Conservation (phyloP, 2,113 vertebrate species). For the Podarcis muralis region DNA sequence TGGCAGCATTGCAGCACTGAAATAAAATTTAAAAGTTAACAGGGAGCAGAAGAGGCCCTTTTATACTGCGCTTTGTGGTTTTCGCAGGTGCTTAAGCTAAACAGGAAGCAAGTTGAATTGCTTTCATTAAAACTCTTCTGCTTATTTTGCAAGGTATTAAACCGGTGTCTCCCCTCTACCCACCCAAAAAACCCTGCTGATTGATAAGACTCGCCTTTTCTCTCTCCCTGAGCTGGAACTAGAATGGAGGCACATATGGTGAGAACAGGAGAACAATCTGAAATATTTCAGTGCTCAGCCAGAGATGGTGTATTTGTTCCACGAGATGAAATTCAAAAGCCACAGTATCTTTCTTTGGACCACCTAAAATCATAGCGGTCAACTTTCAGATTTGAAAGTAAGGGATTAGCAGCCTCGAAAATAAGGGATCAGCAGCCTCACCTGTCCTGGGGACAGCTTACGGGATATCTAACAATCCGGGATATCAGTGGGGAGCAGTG, state of each 20-base stretch:
- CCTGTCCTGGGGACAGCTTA: too few species aligned
- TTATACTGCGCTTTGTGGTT: conserved; percentile 2
- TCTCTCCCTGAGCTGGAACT: background rate
- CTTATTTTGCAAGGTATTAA: background rate
- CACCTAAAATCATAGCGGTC: too few species aligned
- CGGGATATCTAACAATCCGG: too few species aligned
- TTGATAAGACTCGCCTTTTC: background rate
- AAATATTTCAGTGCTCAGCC: background rate
- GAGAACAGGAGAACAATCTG: background rate
- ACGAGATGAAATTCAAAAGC: background rate
- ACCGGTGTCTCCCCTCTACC: background rate
- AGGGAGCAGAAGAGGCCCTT: background rate
- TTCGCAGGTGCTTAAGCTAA: conserved; percentile 6
- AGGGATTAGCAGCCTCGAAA: too few species aligned
- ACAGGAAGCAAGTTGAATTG: conserved; percentile 2
- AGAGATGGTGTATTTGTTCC: background rate
- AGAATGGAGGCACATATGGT: background rate
- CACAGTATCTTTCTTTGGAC: too few species aligned
- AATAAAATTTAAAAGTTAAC: background rate
- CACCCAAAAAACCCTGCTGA: background rate
- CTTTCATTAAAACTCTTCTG: background rate
- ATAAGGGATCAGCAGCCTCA: too few species aligned
- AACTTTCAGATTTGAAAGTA: too few species aligned
- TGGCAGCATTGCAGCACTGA: background rate
- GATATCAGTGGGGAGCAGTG: too few species aligned